phyloP scores from a whole-genome alignment of 2,888 invertebrate genomes.

The Clistopyga incitator region DNA sequence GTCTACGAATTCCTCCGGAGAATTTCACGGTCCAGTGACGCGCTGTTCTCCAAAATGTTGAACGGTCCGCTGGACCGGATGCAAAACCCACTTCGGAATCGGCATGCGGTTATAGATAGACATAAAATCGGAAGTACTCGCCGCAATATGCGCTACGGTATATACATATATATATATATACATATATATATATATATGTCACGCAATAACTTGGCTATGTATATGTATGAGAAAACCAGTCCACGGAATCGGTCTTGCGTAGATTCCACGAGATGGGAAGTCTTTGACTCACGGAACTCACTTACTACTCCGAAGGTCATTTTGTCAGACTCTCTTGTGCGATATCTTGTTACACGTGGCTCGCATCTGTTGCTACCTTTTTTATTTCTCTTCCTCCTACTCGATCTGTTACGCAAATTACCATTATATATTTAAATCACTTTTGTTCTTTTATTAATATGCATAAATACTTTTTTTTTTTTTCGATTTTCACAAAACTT shows the following conservation, averaged over 20 bases:
- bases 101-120: not conserved
- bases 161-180: no score
- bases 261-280: constrained; percentile 66
- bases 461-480: not conserved
- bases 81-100: constrained; percentile 24
- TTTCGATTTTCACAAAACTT: not conserved
- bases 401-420: not conserved
- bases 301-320: constrained; percentile 55
- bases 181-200: constrained; percentile 25
- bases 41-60: constrained; percentile 33
- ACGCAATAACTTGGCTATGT: not conserved
- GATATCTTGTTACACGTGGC: constrained; percentile 53
- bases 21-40: constrained; percentile 36
- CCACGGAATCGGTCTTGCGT: constrained; percentile 61
- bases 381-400: not conserved
- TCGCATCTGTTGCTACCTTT: constrained; percentile 15
- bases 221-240: constrained; percentile 57
- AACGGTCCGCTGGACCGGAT: constrained; percentile 30
- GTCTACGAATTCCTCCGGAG: not conserved
- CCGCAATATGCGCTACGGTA: not conserved
- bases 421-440: not conserved
- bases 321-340: constrained; percentile 41
- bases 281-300: constrained; percentile 67
- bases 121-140: constrained; percentile 53
- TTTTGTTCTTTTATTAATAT: not conserved